phyloP scores from a whole-genome alignment of 1,140 invertebrate species.

The Episyrphus balteatus region DNA sequence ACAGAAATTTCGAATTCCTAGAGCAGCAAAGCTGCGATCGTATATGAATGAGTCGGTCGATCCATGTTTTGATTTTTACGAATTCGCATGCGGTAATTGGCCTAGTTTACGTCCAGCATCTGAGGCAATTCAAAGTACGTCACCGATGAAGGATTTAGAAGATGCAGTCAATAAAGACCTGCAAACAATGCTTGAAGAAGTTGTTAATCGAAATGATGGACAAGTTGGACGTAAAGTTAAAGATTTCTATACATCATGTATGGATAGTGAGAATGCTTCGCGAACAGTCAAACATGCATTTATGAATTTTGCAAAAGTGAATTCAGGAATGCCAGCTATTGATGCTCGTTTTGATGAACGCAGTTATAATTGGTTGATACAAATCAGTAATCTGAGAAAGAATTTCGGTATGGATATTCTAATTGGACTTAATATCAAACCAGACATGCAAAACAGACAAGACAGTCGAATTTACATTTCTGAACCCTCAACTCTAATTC shows the following conservation, averaged over 20 bases:
- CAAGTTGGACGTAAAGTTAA: slow-evolving; percentile 51
- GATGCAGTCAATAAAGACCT: slow-evolving; percentile 26
- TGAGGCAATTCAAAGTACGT: slow-evolving; percentile 1
- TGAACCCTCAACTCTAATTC: slow-evolving; percentile 26
- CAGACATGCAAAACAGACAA: slow-evolving; percentile 12
- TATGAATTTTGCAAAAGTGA: slow-evolving; percentile 14
- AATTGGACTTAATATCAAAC: slow-evolving; percentile 20
- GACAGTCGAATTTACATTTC: slow-evolving; percentile 21
- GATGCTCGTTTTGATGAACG: slow-evolving; percentile 15
- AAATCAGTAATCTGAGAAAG: slow-evolving; percentile 12
- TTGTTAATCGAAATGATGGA: slow-evolving; percentile 7
- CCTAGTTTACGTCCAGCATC: slow-evolving; percentile 34
- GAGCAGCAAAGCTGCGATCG: slow-evolving; percentile 51
- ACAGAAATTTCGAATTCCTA: slow-evolving; percentile 1
- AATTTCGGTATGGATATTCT: slow-evolving; percentile 28
- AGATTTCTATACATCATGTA: slow-evolving; percentile 70
- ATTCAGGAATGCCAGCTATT: slow-evolving; percentile 18
- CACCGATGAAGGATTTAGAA: slow-evolving; percentile 2
- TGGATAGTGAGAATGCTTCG: slow-evolving; percentile 40
- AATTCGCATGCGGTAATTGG: slow-evolving; percentile 46
- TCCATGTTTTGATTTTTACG: slow-evolving; percentile 84
- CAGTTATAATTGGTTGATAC: slow-evolving; percentile 17
- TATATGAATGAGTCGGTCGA: slow-evolving; percentile 64
- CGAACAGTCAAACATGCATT: slow-evolving; percentile 13
- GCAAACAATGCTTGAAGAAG: slow-evolving; percentile 12